Conservation (phyloP, 2,888 invertebrate species). For the Gerris lacustris region DNA sequence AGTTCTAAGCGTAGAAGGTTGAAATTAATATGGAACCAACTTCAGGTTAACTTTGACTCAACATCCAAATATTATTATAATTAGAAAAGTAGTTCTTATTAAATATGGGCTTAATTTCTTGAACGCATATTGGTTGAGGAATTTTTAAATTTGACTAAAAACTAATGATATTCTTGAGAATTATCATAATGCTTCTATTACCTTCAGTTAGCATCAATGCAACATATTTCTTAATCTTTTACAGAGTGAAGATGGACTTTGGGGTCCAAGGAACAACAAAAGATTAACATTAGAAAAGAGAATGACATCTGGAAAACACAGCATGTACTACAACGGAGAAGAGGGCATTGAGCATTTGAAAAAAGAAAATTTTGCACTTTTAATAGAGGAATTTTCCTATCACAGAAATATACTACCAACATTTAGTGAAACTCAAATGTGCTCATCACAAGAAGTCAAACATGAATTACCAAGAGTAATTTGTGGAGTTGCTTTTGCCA, state of each 20-base stretch:
- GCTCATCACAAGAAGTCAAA: background rate
- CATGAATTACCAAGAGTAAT: background rate
- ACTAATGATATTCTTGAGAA: no score
- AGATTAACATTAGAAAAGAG: background rate
- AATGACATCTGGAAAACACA: background rate
- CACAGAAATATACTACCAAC: background rate
- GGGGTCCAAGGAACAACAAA: background rate
- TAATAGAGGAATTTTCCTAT: background rate
- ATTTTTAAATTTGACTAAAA: no score
- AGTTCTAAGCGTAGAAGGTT: no score
- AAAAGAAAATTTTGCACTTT: background rate
- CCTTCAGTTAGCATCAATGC: no score
- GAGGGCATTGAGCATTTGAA: background rate
- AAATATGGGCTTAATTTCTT: no score
- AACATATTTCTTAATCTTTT: background rate
- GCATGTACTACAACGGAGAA: background rate
- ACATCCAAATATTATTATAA: no score
- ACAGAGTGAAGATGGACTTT: slow-evolving; percentile 3
- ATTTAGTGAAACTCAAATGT: background rate
- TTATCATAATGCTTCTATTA: no score
- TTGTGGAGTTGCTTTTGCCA: background rate
- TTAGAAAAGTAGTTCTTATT: no score
- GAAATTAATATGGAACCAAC: no score
- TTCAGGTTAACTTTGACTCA: no score
- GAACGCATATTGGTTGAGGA: no score